phyloP scores from a whole-genome alignment of 1,140 invertebrate genomes.

The Nephila pilipes region DNA sequence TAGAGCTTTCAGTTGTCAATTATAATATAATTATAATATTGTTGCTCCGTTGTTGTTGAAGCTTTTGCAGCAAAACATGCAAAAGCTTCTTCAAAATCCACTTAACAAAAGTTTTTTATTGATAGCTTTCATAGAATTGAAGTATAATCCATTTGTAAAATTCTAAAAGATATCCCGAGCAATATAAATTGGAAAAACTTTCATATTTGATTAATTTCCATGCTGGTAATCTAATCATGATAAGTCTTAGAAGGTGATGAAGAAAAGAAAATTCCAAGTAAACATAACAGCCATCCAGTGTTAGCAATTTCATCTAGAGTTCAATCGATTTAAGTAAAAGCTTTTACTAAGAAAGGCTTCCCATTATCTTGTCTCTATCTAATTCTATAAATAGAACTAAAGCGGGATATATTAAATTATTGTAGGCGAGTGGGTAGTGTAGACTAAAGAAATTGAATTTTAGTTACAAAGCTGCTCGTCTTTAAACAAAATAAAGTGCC shows the following conservation, averaged over 20 bases:
- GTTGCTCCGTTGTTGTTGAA: too few species aligned
- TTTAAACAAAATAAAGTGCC: too few species aligned
- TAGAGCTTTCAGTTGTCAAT: too few species aligned
- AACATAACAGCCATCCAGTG: background rate
- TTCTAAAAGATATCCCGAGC: too few species aligned
- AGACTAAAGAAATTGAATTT: too few species aligned
- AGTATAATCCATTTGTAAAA: background rate
- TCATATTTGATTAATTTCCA: background rate
- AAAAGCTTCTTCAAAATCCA: too few species aligned
- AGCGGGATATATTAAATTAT: background rate
- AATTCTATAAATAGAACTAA: background rate
- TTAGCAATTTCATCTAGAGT: background rate
- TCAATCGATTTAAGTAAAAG: background rate
- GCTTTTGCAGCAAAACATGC: too few species aligned
- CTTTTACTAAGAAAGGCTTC: background rate
- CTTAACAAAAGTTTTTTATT: too few species aligned
- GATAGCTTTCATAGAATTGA: background rate
- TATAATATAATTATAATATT: too few species aligned
- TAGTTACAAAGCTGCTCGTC: too few species aligned
- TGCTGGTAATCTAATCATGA: background rate
- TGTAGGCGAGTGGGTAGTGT: background rate
- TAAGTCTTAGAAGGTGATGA: background rate
- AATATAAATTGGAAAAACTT: background rate
- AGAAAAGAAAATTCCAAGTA: background rate
- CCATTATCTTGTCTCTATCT: background rate